A percentile compares a stretch with the other conserved stretches of the same genome.
Evolutionary conservation across 2,113 vertebrate species (phyloP).

Genomic region (Alethe diademata): DNA sequence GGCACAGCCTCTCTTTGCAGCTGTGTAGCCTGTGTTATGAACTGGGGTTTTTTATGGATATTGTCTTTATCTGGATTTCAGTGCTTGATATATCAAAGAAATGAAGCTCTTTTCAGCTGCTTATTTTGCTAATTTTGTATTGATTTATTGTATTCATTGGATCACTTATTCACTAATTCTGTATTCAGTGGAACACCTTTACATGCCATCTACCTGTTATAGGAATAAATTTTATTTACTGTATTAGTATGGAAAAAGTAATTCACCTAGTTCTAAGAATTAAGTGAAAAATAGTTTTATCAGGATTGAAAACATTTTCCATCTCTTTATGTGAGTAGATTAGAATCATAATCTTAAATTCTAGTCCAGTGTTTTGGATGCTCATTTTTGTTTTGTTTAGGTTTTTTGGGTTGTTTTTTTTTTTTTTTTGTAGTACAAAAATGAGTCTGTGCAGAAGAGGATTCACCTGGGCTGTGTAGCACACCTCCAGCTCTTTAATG

Average conservation of each 20-base stretch:
- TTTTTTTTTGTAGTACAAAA: not conserved
- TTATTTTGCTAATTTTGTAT: not conserved
- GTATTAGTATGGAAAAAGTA: not conserved
- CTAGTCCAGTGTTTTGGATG: not conserved
- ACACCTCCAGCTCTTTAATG: not conserved
- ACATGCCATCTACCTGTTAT: not conserved
- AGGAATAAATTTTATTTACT: not conserved
- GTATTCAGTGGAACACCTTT: not conserved
- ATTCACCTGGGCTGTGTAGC: not conserved
- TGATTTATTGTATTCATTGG: not conserved
- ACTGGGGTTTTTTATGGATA: not conserved
- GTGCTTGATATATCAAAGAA: not conserved
- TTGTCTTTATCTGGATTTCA: not conserved
- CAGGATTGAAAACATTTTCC: not conserved
- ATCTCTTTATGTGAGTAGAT: not conserved
- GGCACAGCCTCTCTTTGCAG: not conserved
- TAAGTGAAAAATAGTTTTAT: not conserved
- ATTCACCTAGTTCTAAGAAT: not conserved
- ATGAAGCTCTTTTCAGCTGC: not conserved
- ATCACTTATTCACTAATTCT: not conserved
- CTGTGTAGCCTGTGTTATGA: not conserved
- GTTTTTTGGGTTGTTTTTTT: not conserved
- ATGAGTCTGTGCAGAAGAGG: not conserved
- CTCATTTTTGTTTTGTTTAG: fast-evolving
- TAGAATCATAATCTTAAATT: not conserved